Base-by-base conservation (phyloP, 1,140 invertebrate genomes). In the Manduca sexta region DNA sequence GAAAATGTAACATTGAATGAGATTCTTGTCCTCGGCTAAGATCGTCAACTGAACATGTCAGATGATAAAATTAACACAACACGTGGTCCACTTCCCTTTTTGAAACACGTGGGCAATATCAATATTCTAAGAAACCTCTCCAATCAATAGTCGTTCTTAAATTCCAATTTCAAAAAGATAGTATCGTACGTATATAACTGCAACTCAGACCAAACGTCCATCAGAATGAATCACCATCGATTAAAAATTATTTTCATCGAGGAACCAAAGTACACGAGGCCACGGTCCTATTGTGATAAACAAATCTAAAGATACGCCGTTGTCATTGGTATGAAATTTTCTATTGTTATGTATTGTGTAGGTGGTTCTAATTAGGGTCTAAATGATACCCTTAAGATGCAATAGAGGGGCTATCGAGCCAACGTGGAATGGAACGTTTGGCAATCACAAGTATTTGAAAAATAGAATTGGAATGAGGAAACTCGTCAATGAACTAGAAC, bases 381-480 rank as follows among this genome's bases (percentile, higher is more conserved):
- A n/a, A 34, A n/a, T 11, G 3, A 13, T 34, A 26, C 21, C 21
- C 21, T 26, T 26, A 3, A 26, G 21, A 21, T 18, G 5, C 14
- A 45, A 37, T 10, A 7, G 16, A 6, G 8, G 21, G 16, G 5
- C 8, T 37, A 21, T 10, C 18, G 8, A 37, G 18, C 18, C 18
- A 46, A 16, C 13, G 21, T 47, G 35, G 38, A 34, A 21, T 30
- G 29, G 38, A 38, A 47, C 26, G 12, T 47, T 47, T 47, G 45
- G 45, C 45, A 47, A 14, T 29, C 37, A 39, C 35, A 31, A 31
- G 10, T 38, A 47, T 47, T 39, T 38, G 44, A 46, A 29, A 38
- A 21, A 21, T 46, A 21, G 44, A 26, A 35, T 38, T 47, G 11
- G 35, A 29, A 47, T 39, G 35, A 47, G 45, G 45, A 47, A 47